Evolutionary conservation across 2,113 vertebrate species (phyloP).

Genomic region (Camelus bactrianus): DNA sequence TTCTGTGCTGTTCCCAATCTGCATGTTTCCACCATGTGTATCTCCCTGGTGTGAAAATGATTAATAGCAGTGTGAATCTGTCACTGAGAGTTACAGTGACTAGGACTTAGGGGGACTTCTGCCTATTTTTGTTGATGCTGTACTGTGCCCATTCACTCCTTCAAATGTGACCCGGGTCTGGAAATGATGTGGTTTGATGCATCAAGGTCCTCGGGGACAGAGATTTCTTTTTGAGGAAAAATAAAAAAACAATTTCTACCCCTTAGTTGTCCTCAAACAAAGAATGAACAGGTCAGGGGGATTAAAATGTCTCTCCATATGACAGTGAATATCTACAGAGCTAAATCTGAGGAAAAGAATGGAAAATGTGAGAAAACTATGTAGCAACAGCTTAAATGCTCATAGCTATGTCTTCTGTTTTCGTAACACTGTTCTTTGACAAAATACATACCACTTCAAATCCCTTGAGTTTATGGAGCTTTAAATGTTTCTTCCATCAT

Average conservation of each 20-base stretch:
- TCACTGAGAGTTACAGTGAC: constrained; percentile 21
- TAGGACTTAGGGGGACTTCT: not conserved
- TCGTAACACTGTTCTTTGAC: not conserved
- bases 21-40: constrained; percentile 1
- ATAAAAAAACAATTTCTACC: not conserved
- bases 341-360: not conserved
- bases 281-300: not conserved
- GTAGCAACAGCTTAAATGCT: not conserved
- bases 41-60: constrained; percentile 75
- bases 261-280: not conserved
- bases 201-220: not conserved
- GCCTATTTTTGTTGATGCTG: not conserved
- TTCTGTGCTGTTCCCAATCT: constrained; percentile 43
- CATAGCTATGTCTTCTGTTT: not conserved
- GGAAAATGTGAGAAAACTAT: not conserved
- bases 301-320: constrained; percentile 6
- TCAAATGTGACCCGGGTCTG: not conserved
- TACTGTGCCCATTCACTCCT: not conserved
- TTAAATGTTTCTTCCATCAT: not conserved
- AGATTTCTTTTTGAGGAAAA: constrained; percentile 51
- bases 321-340: not conserved
- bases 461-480: not conserved
- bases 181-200: constrained; percentile 6
- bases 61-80: constrained; percentile 67
- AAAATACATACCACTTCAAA: not conserved